Base-by-base conservation (phyloP, 2,888 invertebrate genomes). In the Gibbula magus region DNA sequence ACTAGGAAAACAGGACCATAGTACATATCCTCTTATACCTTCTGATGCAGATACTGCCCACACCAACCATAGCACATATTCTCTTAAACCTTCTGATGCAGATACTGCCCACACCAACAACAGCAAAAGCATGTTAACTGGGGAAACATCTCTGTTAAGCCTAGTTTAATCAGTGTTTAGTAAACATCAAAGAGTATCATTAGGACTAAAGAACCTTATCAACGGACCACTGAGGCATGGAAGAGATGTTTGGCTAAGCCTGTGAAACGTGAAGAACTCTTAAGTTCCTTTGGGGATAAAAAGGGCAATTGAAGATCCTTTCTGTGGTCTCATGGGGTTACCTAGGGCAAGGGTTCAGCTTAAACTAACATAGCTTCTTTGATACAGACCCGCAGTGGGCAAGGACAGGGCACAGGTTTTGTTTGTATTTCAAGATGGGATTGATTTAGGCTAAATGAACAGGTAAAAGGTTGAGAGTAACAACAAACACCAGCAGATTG, bases 131-230 rank as follows among this genome's bases (percentile, higher is more conserved):
- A 61, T 61, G 61, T 61, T 29, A 61, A 61, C 61, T 25, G 20
- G 29, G 29, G 61, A 4, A 61, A 61, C 61, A 61, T 61, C 61
- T 61, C 29, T 61, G 18, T 5, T 45, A 45, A 18, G 29, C 20
- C 16, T 18, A 4, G 3, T 61, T 29, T 61, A 61, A 61, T 61
- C 61, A 61, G 61, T 61, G 29, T 61, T 61, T 61, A 29, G 61
- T 61, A 61, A 61, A 61, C 61, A 61, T 61, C 25, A 61, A 61
- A 61, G 25, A 61, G 61, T 61, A 61, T 61, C 61, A 25, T 25
- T 61, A 25, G 29, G 22, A 10, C 10, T 45, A 61, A 61, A 61
- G 61, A 10, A 61, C 25, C 61, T 61, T 22, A 25, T 56, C 56
- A 10, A 29, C 1, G 29, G n/a, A 61, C 29, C 25, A 61, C 61